phyloP scores from a whole-genome alignment of 2,113 vertebrate genomes.

The Myotis lucifugus region DNA sequence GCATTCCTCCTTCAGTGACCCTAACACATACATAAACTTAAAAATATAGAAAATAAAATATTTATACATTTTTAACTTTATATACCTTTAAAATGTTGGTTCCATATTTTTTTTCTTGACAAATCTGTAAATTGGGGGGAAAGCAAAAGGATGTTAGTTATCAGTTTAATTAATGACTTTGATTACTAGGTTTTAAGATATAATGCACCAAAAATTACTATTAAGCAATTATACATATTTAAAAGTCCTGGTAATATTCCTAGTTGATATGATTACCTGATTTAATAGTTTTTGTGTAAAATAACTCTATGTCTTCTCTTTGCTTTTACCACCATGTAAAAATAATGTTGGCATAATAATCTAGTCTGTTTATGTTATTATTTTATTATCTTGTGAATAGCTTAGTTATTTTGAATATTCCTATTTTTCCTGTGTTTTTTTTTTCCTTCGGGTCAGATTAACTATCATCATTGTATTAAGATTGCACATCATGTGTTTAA shows the following conservation, averaged over 20 bases:
- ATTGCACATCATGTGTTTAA: not conserved
- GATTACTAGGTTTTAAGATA: not conserved
- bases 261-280: not conserved
- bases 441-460: not conserved
- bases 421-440: not conserved
- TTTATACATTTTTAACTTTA: not conserved
- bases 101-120: not conserved
- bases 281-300: not conserved
- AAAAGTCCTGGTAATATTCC: not conserved
- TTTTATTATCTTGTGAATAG: not conserved
- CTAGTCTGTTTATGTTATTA: not conserved
- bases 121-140: not conserved
- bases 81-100: not conserved
- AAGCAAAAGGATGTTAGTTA: not conserved
- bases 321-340: not conserved
- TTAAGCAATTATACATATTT: not conserved
- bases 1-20: no score
- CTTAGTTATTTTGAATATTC: not conserved
- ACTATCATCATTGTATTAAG: not conserved
- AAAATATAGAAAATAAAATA: not conserved
- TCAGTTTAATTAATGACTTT: not conserved
- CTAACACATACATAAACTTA: not conserved
- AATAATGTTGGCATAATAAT: not conserved
- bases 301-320: not conserved
- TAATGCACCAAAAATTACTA: not conserved